These are phyloP conservation scores for Garrulus glandarius DNA, from an alignment of 2,797 vertebrate genomes.

Conservation along the genomic window DNA sequence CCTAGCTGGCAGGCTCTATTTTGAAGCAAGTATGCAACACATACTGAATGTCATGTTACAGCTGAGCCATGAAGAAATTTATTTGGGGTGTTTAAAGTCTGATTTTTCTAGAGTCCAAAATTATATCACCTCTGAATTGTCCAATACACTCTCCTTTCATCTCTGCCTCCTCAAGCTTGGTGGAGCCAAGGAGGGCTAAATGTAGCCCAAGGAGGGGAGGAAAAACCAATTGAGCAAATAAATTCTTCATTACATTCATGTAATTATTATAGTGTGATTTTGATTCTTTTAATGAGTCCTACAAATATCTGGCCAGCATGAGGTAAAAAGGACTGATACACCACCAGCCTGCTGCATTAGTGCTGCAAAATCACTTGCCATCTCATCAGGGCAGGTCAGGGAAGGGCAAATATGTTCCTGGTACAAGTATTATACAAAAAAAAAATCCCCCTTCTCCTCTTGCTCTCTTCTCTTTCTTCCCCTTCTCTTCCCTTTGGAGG, in stretches of 20 bases:
- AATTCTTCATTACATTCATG: not conserved
- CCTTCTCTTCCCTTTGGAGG: not conserved
- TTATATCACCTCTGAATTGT: not conserved
- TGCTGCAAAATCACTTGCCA: not conserved
- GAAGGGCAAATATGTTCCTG: not conserved
- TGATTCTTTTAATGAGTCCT: not conserved
- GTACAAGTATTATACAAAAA: not conserved
- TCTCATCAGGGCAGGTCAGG: not conserved
- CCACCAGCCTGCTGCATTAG: not conserved
- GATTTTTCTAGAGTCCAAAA: not conserved
- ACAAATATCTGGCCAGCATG: not conserved
- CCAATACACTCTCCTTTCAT: not conserved
- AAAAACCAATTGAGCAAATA: not conserved
- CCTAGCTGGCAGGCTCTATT: constrained; percentile 1
- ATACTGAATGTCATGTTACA: not conserved
- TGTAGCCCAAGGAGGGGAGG: not conserved
- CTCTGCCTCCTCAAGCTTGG: not conserved
- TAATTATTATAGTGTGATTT: not conserved
- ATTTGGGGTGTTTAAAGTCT: not conserved
- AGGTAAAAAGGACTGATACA: not conserved
- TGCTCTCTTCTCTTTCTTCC: not conserved
- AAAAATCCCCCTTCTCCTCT: not conserved
- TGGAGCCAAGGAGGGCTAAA: too few species aligned
- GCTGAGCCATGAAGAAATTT: not conserved
- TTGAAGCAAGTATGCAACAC: not conserved